phyloP scores from a whole-genome alignment of 2,888 invertebrate species.

The Nycteola revayana region DNA sequence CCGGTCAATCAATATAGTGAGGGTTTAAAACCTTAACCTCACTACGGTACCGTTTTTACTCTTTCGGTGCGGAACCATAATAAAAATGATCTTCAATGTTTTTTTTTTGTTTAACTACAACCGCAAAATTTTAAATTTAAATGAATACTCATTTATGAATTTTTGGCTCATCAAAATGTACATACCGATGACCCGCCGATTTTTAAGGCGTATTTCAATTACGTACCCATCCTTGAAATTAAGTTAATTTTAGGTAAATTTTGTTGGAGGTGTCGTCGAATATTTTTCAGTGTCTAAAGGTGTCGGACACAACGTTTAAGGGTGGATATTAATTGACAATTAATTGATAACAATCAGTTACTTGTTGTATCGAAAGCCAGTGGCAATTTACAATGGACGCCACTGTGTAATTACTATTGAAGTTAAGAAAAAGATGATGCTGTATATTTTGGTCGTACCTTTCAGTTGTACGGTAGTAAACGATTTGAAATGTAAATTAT shows the following conservation, averaged over 20 bases:
- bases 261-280: conserved; percentile 43
- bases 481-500: no score
- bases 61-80: no score
- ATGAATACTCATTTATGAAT: conserved; percentile 57
- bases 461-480: no score
- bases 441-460: no score
- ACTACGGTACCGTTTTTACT: no score
- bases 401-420: no score
- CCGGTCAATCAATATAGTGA: no score
- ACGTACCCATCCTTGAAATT: conserved; percentile 57
- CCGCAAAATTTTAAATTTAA: conserved; percentile 55
- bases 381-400: no score
- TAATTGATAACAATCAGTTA: conserved; percentile 34
- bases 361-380: conserved; percentile 5
- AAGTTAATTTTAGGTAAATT: conserved; percentile 61
- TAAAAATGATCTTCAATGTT: conserved; percentile 26
- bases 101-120: conserved; percentile 26
- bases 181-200: conserved; percentile 40
- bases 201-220: conserved; percentile 50
- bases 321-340: conserved; percentile 32
- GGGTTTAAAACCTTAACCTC: no score
- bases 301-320: conserved; percentile 25
- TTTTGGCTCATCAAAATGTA: conserved; percentile 58
- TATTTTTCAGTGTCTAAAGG: conserved; percentile 41
- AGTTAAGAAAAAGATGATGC: no score